Conservation (phyloP, 2,888 invertebrate species). For the Drosophila trichaetosa region DNA sequence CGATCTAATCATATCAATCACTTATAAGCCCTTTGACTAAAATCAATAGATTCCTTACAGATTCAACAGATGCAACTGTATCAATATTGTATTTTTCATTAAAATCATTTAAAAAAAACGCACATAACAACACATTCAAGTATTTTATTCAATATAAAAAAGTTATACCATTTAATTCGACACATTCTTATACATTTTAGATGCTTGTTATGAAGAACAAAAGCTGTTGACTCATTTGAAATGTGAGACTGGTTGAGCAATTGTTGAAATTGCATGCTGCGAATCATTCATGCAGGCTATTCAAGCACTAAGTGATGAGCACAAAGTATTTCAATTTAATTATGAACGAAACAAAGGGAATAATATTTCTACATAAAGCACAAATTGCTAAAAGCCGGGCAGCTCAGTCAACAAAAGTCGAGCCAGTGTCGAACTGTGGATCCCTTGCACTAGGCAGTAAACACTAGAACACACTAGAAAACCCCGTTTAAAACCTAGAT, state of each 20-base stretch:
- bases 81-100: not conserved
- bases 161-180: not conserved
- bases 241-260: conserved; percentile 15
- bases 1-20: not conserved
- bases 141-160: not conserved
- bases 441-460: not conserved
- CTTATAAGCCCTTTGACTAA: not conserved
- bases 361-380: conserved; percentile 12
- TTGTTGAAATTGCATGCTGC: conserved; percentile 27
- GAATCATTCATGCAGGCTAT: conserved; percentile 18
- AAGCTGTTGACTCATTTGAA: conserved; percentile 15
- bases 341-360: conserved; percentile 53
- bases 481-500: too few relatives aligned
- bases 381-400: conserved; percentile 21
- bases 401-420: not conserved
- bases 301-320: conserved; percentile 26
- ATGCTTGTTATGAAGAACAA: conserved; percentile 1
- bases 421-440: conserved; percentile 9
- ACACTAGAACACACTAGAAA: not conserved
- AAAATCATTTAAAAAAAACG: not conserved
- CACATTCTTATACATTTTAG: conserved; percentile 4
- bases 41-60: not conserved
- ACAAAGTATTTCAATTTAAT: conserved; percentile 60
- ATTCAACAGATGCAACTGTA: not conserved
- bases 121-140: not conserved